Conservation (phyloP, 2,797 vertebrate genomes). For the Enteromius radiatus region DNA sequence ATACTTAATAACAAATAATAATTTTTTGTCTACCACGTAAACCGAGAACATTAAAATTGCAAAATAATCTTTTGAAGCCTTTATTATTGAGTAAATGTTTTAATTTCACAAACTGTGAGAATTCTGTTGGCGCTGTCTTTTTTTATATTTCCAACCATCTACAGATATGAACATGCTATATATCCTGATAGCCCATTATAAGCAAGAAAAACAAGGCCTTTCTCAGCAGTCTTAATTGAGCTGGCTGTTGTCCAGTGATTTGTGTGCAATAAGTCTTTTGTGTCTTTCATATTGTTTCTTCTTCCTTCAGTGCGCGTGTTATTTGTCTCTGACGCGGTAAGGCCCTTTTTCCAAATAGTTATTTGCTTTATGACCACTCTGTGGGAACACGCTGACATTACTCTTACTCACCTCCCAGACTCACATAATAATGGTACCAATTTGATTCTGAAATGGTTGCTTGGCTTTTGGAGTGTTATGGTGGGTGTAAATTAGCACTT, state of each 20-base stretch:
- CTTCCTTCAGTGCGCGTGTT: neutral
- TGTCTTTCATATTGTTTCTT: constrained; percentile 18
- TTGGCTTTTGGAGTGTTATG: constrained; percentile 39
- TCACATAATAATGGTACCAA: constrained; percentile 41
- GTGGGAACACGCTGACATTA: constrained; percentile 16
- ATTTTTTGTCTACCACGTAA: too few species aligned
- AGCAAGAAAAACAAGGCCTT: neutral
- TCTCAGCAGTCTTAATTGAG: constrained; percentile 2
- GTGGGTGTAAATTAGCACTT: constrained; percentile 56
- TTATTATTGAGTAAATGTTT: too few species aligned
- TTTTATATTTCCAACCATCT: neutral
- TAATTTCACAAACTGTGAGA: too few species aligned
- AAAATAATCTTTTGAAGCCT: too few species aligned
- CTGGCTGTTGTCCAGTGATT: neutral
- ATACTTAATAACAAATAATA: too few species aligned
- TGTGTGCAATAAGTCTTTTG: neutral
- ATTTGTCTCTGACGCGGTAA: constrained; percentile 20
- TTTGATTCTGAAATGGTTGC: constrained; percentile 43
- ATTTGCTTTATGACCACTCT: constrained; percentile 21
- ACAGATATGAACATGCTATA: neutral
- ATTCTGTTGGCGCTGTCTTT: too few species aligned
- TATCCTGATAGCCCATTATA: neutral
- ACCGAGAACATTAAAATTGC: too few species aligned
- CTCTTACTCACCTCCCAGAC: constrained; percentile 10
- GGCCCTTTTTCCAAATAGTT: constrained; percentile 7